Conservation (phyloP, 2,797 vertebrate species). For the Ctenosaura bakeri region DNA sequence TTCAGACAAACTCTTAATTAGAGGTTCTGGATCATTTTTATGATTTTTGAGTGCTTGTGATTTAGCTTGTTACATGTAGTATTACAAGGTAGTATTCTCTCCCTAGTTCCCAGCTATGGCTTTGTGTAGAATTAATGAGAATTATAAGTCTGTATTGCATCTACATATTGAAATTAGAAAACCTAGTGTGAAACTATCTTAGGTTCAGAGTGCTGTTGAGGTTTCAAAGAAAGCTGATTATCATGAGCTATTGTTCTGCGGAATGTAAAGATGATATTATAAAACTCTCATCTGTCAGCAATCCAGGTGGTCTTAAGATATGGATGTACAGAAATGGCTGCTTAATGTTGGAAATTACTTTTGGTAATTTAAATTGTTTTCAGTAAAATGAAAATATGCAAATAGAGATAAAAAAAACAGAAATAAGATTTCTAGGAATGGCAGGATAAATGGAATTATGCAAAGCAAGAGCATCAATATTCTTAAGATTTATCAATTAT, state of each 20-base stretch:
- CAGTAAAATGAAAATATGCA: constrained; percentile 10
- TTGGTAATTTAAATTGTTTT: constrained; percentile 19
- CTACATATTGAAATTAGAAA: constrained; percentile 2
- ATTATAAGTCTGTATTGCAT: neutral
- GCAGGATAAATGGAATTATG: neutral
- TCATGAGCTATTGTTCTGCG: constrained; percentile 11
- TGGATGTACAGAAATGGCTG: neutral
- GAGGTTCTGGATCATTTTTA: neutral
- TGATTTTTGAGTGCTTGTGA: neutral
- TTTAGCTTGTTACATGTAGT: neutral
- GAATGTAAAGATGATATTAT: constrained; percentile 6
- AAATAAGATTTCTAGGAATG: neutral
- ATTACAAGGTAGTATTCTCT: neutral
- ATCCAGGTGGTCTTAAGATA: constrained; percentile 26
- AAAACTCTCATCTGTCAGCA: constrained; percentile 19
- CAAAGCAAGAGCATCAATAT: neutral
- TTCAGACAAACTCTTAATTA: neutral
- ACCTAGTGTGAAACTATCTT: neutral
- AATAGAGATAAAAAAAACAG: neutral
- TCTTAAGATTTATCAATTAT: neutral
- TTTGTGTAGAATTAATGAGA: constrained; percentile 11
- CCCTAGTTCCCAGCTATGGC: neutral
- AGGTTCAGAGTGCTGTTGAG: neutral
- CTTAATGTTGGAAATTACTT: neutral
- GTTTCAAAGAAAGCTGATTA: constrained; percentile 28